Conservation (phyloP, 53 echinoderm and acorn worm species). For the Patiria pectinifera region DNA sequence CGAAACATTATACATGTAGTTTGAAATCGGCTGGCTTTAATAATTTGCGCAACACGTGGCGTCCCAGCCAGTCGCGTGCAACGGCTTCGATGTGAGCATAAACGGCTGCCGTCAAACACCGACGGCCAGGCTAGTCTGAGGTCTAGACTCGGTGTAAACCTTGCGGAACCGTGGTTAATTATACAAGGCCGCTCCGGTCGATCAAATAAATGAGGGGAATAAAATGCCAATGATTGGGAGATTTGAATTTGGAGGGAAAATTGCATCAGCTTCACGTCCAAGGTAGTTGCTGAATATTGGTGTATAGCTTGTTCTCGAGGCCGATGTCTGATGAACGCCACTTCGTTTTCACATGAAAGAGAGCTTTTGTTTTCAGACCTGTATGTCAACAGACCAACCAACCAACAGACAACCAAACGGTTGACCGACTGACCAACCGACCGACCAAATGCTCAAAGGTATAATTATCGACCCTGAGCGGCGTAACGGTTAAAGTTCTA, state of each 20-base stretch:
- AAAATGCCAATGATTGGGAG: not conserved
- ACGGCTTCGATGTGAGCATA: not conserved
- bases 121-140: not conserved
- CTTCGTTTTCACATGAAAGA: not conserved
- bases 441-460: not conserved
- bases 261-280: not conserved
- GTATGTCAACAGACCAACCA: not conserved
- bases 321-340: not conserved
- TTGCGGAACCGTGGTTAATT: not conserved
- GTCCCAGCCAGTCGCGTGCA: not conserved
- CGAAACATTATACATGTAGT: too few relatives aligned
- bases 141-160: not conserved
- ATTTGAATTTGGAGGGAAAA: not conserved
- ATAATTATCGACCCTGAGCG: too few relatives aligned
- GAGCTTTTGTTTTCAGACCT: not conserved
- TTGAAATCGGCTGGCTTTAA: not conserved
- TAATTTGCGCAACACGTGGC: not conserved
- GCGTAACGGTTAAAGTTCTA: too few relatives aligned
- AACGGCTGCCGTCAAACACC: not conserved
- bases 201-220: too few relatives aligned
- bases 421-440: not conserved
- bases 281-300: not conserved
- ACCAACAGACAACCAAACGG: not conserved
- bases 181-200: not conserved
- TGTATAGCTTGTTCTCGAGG: not conserved